These are phyloP conservation scores for Omphaloscelis lunosa DNA, from an alignment of 2,888 invertebrate species.

Conservation along the genomic window DNA sequence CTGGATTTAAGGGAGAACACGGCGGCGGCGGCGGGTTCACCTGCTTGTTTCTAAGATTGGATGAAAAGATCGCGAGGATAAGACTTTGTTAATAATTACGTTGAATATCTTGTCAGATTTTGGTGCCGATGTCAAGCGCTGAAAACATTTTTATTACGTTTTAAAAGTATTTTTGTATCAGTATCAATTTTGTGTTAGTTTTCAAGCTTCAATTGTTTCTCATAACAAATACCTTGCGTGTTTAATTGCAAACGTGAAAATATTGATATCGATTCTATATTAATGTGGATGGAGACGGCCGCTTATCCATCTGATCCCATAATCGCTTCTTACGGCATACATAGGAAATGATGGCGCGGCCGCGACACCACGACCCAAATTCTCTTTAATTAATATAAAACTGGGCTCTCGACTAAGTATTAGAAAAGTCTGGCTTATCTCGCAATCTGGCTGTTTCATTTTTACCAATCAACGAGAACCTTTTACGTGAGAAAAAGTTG, in stretches of 20 bases:
- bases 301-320: conserved; percentile 37
- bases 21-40: neutral
- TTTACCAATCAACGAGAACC: conserved; percentile 34
- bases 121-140: neutral
- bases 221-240: neutral
- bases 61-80: conserved; percentile 25
- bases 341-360: neutral
- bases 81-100: conserved; percentile 24
- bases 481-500: conserved; percentile 4
- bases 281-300: neutral
- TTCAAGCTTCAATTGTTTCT: neutral
- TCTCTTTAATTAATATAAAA: conserved; percentile 38
- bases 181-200: neutral
- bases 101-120: conserved; percentile 10
- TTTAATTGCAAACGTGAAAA: neutral
- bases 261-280: conserved; percentile 33
- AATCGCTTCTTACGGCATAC: conserved; percentile 41
- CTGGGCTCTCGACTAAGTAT: conserved; percentile 21
- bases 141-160: neutral
- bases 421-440: conserved; percentile 10
- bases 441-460: conserved; percentile 12
- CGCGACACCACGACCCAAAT: conserved; percentile 9
- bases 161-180: no score
- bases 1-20: conserved; percentile 16
- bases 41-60: conserved; percentile 31